These are phyloP conservation scores for Leptinotarsa tumamoca DNA, from an alignment of 2,888 invertebrate genomes.

Conservation along the genomic window DNA sequence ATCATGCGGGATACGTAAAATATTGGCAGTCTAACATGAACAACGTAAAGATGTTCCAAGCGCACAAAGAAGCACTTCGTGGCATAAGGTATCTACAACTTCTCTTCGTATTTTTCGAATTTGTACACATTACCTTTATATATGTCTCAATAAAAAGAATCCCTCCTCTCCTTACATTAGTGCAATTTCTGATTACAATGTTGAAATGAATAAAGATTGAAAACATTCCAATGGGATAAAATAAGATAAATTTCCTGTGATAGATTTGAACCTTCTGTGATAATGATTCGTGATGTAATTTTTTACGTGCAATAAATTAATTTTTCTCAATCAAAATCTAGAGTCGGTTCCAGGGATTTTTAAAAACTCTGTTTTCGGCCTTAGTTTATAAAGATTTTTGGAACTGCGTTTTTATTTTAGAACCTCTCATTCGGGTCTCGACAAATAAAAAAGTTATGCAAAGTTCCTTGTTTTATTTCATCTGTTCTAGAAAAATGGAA, in stretches of 20 bases:
- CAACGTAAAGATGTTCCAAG: slow-evolving; percentile 99
- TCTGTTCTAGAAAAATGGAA: slow-evolving; percentile 37
- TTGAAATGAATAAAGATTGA: slow-evolving; percentile 46
- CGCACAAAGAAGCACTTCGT: slow-evolving; percentile 99
- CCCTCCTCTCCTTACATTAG: slow-evolving; percentile 60
- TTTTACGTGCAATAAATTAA: slow-evolving; percentile 62
- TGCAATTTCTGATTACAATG: slow-evolving; percentile 48
- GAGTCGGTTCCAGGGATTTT: slow-evolving; percentile 62
- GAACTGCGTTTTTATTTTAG: slow-evolving; percentile 63
- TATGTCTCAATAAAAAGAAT: slow-evolving; percentile 64
- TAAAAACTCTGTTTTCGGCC: slow-evolving; percentile 50
- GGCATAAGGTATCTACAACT: slow-evolving; percentile 89
- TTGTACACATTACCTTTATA: slow-evolving; percentile 60
- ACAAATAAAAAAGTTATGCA: slow-evolving; percentile 52
- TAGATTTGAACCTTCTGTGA: slow-evolving; percentile 54
- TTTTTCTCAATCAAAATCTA: slow-evolving; percentile 55
- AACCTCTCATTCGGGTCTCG: slow-evolving; percentile 49
- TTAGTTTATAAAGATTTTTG: slow-evolving; percentile 60
- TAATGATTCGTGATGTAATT: slow-evolving; percentile 60
- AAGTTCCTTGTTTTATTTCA: slow-evolving; percentile 59
- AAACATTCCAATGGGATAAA: slow-evolving; percentile 35
- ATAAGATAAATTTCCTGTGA: slow-evolving; percentile 36
- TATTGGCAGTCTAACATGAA: slow-evolving; percentile 99
- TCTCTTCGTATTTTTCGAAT: slow-evolving; percentile 63
- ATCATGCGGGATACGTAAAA: slow-evolving; percentile 98